phyloP scores from a whole-genome alignment of 2,888 invertebrate genomes.

The Amiota mariae region DNA sequence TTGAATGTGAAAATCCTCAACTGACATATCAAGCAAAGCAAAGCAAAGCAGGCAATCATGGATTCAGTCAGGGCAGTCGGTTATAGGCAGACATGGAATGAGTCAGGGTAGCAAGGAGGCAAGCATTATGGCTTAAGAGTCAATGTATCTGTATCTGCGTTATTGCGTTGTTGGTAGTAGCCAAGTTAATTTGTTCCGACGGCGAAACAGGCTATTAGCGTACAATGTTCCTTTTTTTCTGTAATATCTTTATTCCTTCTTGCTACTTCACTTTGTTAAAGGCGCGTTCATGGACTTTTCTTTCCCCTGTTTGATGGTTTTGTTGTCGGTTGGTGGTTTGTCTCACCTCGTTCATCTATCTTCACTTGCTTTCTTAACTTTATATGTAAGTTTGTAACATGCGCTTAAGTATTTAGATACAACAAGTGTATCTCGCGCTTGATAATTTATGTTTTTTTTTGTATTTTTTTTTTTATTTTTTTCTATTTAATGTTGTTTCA shows the following conservation, averaged over 20 bases:
- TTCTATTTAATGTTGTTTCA: neutral
- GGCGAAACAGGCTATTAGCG: conserved; percentile 64
- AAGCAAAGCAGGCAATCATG: too few species aligned
- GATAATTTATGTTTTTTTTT: neutral
- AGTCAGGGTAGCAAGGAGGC: neutral
- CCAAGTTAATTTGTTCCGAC: conserved; percentile 63
- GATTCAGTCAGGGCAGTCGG: neutral
- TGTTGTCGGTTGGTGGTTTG: neutral
- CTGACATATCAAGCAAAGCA: neutral
- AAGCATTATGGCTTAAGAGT: neutral
- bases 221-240: conserved; percentile 22
- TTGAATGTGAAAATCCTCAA: conserved; percentile 27
- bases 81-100: too few species aligned
- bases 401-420: conserved; percentile 10
- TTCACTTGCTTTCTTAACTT: neutral
- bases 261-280: conserved; percentile 1
- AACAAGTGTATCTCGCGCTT: conserved; percentile 11
- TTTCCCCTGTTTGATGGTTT: conserved; percentile 17
- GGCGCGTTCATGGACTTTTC: neutral
- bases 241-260: neutral
- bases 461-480: conserved; percentile 1
- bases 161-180: conserved; percentile 11
- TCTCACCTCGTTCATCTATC: too few species aligned
- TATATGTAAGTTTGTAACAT: neutral
- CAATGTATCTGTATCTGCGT: neutral